Evolutionary conservation across 1,140 invertebrate species (phyloP), one percentile per base, ranked within the genome.

Genomic region (Gonioctena quinquepunctata): DNA sequence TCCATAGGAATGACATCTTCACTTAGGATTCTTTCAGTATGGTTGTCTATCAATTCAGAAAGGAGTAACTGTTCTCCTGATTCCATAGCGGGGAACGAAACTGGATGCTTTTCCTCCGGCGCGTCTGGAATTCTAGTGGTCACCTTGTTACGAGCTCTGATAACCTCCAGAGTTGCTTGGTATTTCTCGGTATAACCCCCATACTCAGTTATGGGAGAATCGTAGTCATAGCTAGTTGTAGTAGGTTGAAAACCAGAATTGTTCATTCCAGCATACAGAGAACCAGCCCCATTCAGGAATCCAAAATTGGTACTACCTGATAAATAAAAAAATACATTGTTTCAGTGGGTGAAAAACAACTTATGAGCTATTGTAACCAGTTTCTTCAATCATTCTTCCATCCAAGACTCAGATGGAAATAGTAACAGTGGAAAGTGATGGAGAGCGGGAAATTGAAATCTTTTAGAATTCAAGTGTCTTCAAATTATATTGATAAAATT

Each of bases 201-300:
- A 49, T 73, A 71, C 81, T 89, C 88, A 13, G 83, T 82, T 50
- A 89, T 69, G 6, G 84, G 79, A 1, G 85, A 84, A 76, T 87
- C 85, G 72, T 87, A 87, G 75, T 87, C 88, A 78, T 89, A 90
- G 69, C 88, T 89, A 1, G 86, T 69, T 18, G 64, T 71, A 48
- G 66, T 67, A 85, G 79, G 79, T 59, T 82, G 78, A 68, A 85
- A 87, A 13, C 72, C 72, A 28, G 68, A 68, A 50, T n/a, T n/a
- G n/a, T n/a, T n/a, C n/a, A n/a, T n/a, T n/a, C n/a, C n/a, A n/a
- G n/a, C n/a, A n/a, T n/a, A n/a, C n/a, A n/a, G n/a, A n/a, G n/a
- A n/a, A n/a, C n/a, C n/a, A n/a, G n/a, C n/a, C n/a, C n/a, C n/a
- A n/a, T n/a, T n/a, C n/a, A n/a, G n/a, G n/a, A n/a, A n/a, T n/a